A percentile compares a stretch with the other conserved stretches of the same genome.
These are phyloP conservation scores for Epizoanthus ramosus DNA, from an alignment of 92 coral and sea anemone genomes.

Conservation along the genomic window DNA sequence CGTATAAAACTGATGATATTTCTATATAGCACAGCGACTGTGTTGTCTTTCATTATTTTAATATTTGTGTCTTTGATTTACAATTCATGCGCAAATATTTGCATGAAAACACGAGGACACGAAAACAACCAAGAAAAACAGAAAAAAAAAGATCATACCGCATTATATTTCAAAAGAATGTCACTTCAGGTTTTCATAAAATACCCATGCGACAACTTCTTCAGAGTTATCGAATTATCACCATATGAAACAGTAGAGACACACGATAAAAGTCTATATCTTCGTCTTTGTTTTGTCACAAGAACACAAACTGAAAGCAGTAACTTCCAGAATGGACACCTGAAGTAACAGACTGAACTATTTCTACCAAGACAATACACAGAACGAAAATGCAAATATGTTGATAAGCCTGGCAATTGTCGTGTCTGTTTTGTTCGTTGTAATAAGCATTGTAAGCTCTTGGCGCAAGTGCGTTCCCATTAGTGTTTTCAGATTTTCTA, in stretches of 20 bases:
- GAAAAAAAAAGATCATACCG: background rate
- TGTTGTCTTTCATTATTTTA: no score
- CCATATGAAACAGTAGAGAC: constrained; percentile 13
- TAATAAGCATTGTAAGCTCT: constrained; percentile 3
- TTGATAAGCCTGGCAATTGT: constrained; percentile 25
- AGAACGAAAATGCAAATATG: constrained; percentile 28
- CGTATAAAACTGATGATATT: background rate
- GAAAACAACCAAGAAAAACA: background rate
- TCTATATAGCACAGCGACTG: no score
- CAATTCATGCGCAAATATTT: constrained; percentile 26
- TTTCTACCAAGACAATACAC: constrained; percentile 20
- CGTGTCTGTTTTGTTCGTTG: constrained; percentile 13
- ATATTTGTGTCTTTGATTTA: background rate
- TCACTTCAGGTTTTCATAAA: background rate
- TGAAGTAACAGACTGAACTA: background rate
- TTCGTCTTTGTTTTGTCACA: background rate
- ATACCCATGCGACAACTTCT: background rate
- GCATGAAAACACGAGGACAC: constrained; percentile 25
- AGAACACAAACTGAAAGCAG: constrained; percentile 16
- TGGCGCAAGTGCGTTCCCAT: constrained; percentile 5
- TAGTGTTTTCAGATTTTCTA: constrained; percentile 28
- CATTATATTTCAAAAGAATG: background rate
- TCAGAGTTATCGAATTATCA: background rate
- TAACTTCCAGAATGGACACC: constrained; percentile 26
- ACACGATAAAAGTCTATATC: constrained; percentile 2